phyloP scores from a whole-genome alignment of 2,113 vertebrate species.

The Ramphastos sulfuratus region DNA sequence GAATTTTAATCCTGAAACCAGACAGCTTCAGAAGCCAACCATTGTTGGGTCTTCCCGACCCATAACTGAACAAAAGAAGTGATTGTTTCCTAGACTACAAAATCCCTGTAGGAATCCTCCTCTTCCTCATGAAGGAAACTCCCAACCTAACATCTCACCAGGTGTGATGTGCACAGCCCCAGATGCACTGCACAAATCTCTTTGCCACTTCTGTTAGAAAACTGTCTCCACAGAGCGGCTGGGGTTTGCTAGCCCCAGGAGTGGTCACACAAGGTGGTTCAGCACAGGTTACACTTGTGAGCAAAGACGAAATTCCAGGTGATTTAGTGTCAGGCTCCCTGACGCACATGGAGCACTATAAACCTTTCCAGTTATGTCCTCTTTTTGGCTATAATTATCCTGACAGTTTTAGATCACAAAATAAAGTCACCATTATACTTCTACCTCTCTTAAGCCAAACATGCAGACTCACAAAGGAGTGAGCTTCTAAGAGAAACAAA shows the following conservation, averaged over 20 bases:
- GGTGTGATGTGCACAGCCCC: fast-evolving
- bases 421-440: neutral
- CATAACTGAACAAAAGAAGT: neutral
- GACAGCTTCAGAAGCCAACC: neutral
- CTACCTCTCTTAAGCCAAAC: neutral
- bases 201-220: neutral
- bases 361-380: neutral
- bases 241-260: neutral
- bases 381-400: neutral
- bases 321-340: neutral
- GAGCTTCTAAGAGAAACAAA: neutral
- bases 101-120: neutral
- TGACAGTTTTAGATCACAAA: neutral
- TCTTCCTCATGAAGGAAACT: neutral
- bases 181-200: fast-evolving
- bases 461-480: neutral
- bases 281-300: neutral
- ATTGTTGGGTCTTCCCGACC: neutral
- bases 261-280: neutral
- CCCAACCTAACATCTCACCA: neutral
- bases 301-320: neutral
- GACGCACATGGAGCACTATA: neutral
- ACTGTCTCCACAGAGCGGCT: neutral
- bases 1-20: neutral
- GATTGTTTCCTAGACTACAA: neutral